Percentiles rank a stretch among this genome's conserved stretches.
Conservation (phyloP, 2,888 invertebrate species). For the Ashinkailepas kermadecensis region DNA sequence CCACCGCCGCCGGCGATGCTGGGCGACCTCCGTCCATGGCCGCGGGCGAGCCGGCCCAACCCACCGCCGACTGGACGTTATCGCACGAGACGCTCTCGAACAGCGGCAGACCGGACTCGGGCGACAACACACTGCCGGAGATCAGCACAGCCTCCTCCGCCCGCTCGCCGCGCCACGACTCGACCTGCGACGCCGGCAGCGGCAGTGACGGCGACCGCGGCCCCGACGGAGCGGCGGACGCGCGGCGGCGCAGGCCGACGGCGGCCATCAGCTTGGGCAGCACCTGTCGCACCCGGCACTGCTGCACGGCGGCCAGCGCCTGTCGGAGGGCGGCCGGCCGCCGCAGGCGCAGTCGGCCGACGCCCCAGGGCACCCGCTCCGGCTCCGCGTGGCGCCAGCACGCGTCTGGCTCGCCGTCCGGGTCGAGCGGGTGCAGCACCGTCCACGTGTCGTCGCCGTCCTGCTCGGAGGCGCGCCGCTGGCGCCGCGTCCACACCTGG, state of each 20-base stretch:
- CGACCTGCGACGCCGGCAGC: not conserved
- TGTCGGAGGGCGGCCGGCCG: not conserved
- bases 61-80: not conserved
- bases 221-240: not conserved
- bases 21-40: not conserved
- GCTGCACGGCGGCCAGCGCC: not conserved
- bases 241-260: not conserved
- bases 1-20: not conserved
- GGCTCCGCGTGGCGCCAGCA: too few relatives aligned
- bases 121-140: not conserved
- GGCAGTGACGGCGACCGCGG: not conserved
- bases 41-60: not conserved
- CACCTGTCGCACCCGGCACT: too few relatives aligned
- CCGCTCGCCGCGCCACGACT: not conserved
- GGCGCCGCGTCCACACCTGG: not conserved
- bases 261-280: too few relatives aligned
- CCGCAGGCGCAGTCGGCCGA: not conserved
- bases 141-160: not conserved
- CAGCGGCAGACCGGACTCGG: not conserved
- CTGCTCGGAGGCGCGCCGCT: not conserved
- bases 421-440: not conserved
- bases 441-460: not conserved
- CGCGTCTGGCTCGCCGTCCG: not conserved
- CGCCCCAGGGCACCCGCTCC: too few relatives aligned
- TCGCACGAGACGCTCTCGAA: constrained; percentile 16